phyloP scores from a whole-genome alignment of 2,888 invertebrate genomes.

The Apodemia duryi region DNA sequence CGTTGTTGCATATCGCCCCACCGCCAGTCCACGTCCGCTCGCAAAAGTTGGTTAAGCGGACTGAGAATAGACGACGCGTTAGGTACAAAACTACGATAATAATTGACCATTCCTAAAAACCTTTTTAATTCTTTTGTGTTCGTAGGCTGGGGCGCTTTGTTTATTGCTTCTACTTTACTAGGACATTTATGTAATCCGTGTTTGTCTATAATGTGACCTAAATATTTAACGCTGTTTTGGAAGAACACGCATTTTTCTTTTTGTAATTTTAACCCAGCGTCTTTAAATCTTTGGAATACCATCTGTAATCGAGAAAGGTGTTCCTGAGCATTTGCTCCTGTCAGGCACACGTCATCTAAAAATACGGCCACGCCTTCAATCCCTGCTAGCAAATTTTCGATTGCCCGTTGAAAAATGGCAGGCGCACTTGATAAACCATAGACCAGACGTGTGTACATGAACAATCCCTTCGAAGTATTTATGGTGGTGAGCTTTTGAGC shows the following conservation, averaged over 20 bases:
- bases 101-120: constrained; percentile 36
- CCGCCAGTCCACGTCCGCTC: constrained; percentile 24
- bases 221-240: constrained; percentile 25
- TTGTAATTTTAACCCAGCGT: constrained; percentile 23
- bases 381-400: too few relatives aligned
- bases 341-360: too few relatives aligned
- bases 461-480: constrained; percentile 26
- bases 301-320: constrained; percentile 12
- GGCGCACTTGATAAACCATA: constrained; percentile 27
- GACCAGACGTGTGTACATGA: constrained; percentile 19
- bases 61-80: constrained; percentile 30
- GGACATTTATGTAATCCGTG: constrained; percentile 27
- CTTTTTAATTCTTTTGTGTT: constrained; percentile 31
- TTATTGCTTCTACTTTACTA: constrained; percentile 34
- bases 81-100: constrained; percentile 36
- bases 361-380: too few relatives aligned
- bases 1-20: constrained; percentile 19
- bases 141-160: constrained; percentile 29
- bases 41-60: constrained; percentile 30
- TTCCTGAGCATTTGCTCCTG: too few relatives aligned
- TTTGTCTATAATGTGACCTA: constrained; percentile 32
- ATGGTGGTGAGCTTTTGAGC: constrained; percentile 24
- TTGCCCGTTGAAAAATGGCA: constrained; percentile 22
- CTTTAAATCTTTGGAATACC: constrained; percentile 26
- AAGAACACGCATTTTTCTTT: constrained; percentile 30